phyloP scores from a whole-genome alignment of 2,797 vertebrate genomes.

The Coracias cyanogaster region DNA sequence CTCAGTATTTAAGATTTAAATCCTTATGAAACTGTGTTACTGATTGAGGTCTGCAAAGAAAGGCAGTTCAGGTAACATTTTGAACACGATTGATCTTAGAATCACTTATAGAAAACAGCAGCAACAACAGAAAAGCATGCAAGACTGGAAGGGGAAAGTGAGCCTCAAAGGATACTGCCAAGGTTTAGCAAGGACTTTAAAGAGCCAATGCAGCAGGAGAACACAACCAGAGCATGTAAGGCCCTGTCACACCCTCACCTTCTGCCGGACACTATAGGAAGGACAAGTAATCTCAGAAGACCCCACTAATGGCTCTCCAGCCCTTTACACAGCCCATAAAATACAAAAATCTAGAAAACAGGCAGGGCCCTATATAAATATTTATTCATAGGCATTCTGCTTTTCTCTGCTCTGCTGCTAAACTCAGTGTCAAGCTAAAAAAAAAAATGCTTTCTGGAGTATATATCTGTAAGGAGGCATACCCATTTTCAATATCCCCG shows the following conservation, averaged over 20 bases:
- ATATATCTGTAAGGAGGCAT: not conserved
- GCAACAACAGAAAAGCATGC: not conserved
- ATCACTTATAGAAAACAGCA: not conserved
- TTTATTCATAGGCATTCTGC: not conserved
- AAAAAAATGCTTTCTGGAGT: not conserved
- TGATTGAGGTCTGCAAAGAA: not conserved
- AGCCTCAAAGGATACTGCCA: not conserved
- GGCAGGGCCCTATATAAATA: not conserved
- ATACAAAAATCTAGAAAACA: not conserved
- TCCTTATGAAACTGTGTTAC: not conserved
- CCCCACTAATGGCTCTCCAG: not conserved
- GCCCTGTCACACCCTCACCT: not conserved
- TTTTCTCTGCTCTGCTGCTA: not conserved
- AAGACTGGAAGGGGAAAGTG: not conserved
- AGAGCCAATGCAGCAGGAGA: not conserved
- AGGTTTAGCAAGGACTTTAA: not conserved
- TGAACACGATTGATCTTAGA: not conserved
- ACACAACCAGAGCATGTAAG: not conserved
- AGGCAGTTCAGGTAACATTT: not conserved
- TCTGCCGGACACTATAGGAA: not conserved
- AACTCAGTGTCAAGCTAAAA: not conserved
- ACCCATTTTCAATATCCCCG: not conserved
- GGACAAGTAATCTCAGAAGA: not conserved
- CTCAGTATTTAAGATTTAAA: not conserved
- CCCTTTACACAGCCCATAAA: not conserved